Evolutionary conservation across 2,888 invertebrate species (phyloP).

Genomic region (Brenthis daphne): DNA sequence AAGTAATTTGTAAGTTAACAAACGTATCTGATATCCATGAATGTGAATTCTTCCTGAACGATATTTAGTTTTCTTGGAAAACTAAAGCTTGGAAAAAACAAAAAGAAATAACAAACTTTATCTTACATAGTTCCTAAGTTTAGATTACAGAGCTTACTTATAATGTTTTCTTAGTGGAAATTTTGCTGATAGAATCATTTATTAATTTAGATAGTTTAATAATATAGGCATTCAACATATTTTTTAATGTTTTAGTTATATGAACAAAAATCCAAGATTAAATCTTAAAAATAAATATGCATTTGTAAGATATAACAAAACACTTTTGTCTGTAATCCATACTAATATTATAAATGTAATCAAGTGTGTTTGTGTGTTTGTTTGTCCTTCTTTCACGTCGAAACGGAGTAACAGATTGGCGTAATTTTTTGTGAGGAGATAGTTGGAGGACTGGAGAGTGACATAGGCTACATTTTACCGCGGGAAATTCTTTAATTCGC

Average conservation of each 20-base stretch:
- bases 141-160: constrained; percentile 18
- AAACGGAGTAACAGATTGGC: no score
- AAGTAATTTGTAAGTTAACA: constrained; percentile 13
- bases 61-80: constrained; percentile 32
- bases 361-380: no score
- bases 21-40: constrained; percentile 9
- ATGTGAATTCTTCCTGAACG: constrained; percentile 17
- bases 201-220: not conserved
- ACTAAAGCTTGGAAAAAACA: constrained; percentile 22
- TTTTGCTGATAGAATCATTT: constrained; percentile 7
- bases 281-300: not conserved
- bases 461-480: no score
- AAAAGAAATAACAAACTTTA: constrained; percentile 21
- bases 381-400: no score
- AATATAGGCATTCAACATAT: not conserved
- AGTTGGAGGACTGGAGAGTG: no score
- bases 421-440: no score
- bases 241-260: no score
- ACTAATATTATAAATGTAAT: no score
- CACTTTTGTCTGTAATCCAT: not conserved
- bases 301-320: no score
- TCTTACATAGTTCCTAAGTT: constrained; percentile 19
- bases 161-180: constrained; percentile 18
- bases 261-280: not conserved
- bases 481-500: no score